Evolutionary conservation across 23 tunicate species (phyloP).

Genomic region (Oikopleura albicans): DNA sequence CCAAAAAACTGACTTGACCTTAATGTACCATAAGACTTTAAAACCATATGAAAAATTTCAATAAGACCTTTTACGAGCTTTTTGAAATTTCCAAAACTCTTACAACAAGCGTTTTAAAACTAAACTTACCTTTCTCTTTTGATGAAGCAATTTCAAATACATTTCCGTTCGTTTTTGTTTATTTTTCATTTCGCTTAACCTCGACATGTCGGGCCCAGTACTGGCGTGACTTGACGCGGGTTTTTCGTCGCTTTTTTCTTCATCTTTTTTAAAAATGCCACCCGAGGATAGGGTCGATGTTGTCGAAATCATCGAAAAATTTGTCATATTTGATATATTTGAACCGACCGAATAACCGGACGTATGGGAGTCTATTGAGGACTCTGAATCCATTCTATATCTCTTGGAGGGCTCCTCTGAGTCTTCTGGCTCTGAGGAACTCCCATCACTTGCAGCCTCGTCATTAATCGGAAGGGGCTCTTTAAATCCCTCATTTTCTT

Average conservation of each 20-base stretch:
- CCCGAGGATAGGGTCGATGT: not conserved
- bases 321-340: not conserved
- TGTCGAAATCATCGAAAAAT: not conserved
- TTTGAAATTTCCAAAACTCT: too few relatives aligned
- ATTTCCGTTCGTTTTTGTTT: slow-evolving; percentile 11
- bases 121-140: not conserved
- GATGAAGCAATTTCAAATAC: not conserved
- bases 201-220: not conserved
- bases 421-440: not conserved
- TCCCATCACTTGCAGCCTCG: slow-evolving; percentile 9
- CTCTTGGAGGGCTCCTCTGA: not conserved
- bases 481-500: not conserved
- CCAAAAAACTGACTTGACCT: too few relatives aligned
- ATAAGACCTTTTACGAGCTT: too few relatives aligned
- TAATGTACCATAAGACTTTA: too few relatives aligned
- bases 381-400: not conserved
- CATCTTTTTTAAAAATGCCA: not conserved
- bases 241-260: not conserved
- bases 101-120: too few relatives aligned
- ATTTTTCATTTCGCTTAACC: not conserved
- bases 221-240: not conserved
- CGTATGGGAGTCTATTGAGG: not conserved
- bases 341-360: not conserved
- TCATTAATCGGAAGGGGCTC: not conserved
- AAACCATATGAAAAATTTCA: too few relatives aligned